These are phyloP conservation scores for Sarcophaga variegata DNA, from an alignment of 2,888 invertebrate species.

Conservation along the genomic window DNA sequence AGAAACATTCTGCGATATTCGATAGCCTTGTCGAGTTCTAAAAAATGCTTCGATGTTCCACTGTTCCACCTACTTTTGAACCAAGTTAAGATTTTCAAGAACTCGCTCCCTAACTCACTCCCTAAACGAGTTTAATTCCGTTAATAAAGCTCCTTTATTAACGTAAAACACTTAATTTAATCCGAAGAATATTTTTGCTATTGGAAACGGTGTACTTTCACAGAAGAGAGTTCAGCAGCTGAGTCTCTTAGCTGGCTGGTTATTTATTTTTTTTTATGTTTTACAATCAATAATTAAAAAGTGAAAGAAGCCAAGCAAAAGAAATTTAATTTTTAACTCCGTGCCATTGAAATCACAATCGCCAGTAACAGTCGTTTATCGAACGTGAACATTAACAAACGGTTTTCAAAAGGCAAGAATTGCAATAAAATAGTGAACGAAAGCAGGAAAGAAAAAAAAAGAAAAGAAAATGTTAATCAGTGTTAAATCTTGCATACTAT, in stretches of 20 bases:
- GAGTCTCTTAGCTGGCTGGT: slow-evolving; percentile 36
- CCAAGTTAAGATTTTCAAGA: too few species aligned
- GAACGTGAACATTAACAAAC: slow-evolving; percentile 61
- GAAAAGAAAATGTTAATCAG: slow-evolving; percentile 51
- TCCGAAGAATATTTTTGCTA: too few species aligned
- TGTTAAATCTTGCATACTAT: neutral
- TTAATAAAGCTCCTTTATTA: too few species aligned
- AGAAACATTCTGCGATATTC: too few species aligned
- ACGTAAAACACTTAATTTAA: too few species aligned
- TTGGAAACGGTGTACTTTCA: slow-evolving; percentile 39
- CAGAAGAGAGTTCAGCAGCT: slow-evolving; percentile 8
- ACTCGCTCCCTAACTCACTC: too few species aligned
- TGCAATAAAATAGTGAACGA: neutral
- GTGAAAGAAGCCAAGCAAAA: slow-evolving; percentile 65
- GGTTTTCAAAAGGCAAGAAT: slow-evolving; percentile 15
- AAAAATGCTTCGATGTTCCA: too few species aligned
- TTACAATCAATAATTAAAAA: slow-evolving; percentile 53
- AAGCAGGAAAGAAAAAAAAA: slow-evolving; percentile 2
- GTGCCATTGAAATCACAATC: slow-evolving; percentile 40
- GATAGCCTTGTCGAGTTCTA: too few species aligned
- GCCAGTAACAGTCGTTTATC: slow-evolving; percentile 53
- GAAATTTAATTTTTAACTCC: slow-evolving; percentile 52
- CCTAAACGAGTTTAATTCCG: too few species aligned
- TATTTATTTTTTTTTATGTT: slow-evolving; percentile 16
- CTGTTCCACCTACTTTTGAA: too few species aligned